Evolutionary conservation across 2,113 vertebrate species (phyloP), one percentile per base, ranked within the genome.

Genomic region (Solenodon paradoxus): DNA sequence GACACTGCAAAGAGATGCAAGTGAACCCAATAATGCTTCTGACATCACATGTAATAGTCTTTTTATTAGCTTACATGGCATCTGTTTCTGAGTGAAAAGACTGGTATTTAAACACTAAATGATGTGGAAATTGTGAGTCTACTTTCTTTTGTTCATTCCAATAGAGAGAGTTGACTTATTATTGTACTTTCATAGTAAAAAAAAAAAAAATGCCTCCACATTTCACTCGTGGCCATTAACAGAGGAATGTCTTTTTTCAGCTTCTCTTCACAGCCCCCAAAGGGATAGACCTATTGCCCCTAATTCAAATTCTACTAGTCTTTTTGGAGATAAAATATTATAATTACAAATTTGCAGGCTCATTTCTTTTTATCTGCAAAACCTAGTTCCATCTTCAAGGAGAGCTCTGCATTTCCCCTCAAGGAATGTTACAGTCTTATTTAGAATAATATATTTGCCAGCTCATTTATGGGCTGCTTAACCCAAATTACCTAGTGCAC

Each of bases 251-350:
- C 55, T 53, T 79, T 82, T 61, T 51, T 57, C 45, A 82, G 38
- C 38, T 49, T 57, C 35, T 92, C 42, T 38, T 85, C 51, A 86
- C 1, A 74, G 42, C 20, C 71, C 32, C 59, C 57, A 74, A 92
- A 78, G 24, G 40, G n/a, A 68, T 45, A 53, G 51, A 63, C 35
- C 42, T 74, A 81, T 1, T 82, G 47, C 28, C 40, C 74, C 38
- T n/a, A 47, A 79, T 77, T 89, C 68, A 92, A 96, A 79, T 85
- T 45, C 49, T 64, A 89, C 42, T 35, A 19, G 17, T 94, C 88
- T 49, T 94, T 96, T 66, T 85, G 72, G 82, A 82, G 59, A 47
- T 88, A 90, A 94, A 88, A 78, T 72, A 95, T 85, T 75, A 80
- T 71, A 95, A 80, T 94, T 66, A 49, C 49, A 94, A 79, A 49